Base-by-base conservation (phyloP, 2,888 invertebrate species). In the Conistra vaccinii region DNA sequence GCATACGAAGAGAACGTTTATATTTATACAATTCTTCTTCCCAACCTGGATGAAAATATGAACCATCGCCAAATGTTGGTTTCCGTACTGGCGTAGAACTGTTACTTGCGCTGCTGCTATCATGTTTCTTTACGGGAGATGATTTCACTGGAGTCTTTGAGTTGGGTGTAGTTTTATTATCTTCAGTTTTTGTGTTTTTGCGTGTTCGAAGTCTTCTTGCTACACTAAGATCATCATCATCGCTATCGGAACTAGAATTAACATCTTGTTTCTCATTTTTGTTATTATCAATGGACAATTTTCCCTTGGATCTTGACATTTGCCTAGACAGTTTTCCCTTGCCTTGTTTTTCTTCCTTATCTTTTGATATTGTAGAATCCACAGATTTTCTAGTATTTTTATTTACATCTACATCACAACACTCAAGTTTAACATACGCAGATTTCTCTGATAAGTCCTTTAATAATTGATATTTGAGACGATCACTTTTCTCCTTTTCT, bases 11-110 rank as follows among this genome's bases (percentile, higher is more conserved):
- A 1, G 98, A 98, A 86, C 98, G 97, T 92, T 98, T 98, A 90
- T 98, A 98, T 87, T 97, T 97, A 89, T 98, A 98, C 29, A 98
- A 97, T 89, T 98, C 98, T 90, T 98, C 98, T 93, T 98, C 98
- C 98, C 98, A 98, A 0, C 98, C 98, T 0, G 98, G 98, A 85
- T 97, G 97, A 89, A 98, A 98, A 89, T 97, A 97, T 60, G 97
- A 97, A 51, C 97, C 97, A 91, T 97, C 97, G 6, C 98, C 98
- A 90, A 97, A 97, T 51, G 97, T 95, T n/a, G 97, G 97, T 91
- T 97, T 97, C 48, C 93, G 92, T 39, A 93, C 85, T 26, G 93
- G 93, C 17, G 94, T 94, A 17, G 95, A 95, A 88, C 93, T 92
- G 78, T 89, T 93, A 83, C 93, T 94, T 61, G 91, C 90, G 79